phyloP scores from a whole-genome alignment of 2,888 invertebrate genomes.

The Poecilobothrus nobilitatus region DNA sequence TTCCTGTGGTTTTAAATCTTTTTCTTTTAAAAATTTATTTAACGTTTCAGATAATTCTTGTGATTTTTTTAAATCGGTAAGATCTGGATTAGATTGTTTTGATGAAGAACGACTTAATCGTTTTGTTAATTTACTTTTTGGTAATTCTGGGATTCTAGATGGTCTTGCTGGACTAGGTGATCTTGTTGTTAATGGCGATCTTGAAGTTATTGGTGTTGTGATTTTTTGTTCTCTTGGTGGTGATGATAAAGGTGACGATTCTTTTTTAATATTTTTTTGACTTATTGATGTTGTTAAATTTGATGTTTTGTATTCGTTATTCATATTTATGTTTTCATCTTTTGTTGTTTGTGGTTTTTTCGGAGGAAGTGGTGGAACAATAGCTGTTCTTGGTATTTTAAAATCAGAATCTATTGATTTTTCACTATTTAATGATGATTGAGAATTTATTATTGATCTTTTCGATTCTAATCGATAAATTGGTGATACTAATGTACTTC shows the following conservation, averaged over 20 bases:
- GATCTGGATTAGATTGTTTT: not conserved
- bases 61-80: not conserved
- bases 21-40: constrained; percentile 18
- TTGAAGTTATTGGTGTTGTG: not conserved
- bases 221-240: not conserved
- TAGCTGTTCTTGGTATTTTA: not conserved
- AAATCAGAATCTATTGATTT: not conserved
- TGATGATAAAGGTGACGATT: not conserved
- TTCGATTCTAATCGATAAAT: constrained; percentile 22
- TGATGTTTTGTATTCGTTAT: too few species aligned
- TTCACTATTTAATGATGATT: constrained; percentile 10
- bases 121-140: constrained; percentile 2
- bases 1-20: constrained; percentile 17
- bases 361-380: not conserved
- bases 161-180: not conserved
- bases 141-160: not conserved
- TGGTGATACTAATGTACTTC: constrained; percentile 21
- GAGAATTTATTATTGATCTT: constrained; percentile 14
- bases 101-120: not conserved
- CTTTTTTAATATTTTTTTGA: not conserved
- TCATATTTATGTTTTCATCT: not conserved
- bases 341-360: not conserved
- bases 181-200: not conserved
- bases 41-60: constrained; percentile 20
- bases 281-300: too few species aligned